Base-by-base conservation (phyloP, 2,888 invertebrate species). In the Xiphydria camelus region DNA sequence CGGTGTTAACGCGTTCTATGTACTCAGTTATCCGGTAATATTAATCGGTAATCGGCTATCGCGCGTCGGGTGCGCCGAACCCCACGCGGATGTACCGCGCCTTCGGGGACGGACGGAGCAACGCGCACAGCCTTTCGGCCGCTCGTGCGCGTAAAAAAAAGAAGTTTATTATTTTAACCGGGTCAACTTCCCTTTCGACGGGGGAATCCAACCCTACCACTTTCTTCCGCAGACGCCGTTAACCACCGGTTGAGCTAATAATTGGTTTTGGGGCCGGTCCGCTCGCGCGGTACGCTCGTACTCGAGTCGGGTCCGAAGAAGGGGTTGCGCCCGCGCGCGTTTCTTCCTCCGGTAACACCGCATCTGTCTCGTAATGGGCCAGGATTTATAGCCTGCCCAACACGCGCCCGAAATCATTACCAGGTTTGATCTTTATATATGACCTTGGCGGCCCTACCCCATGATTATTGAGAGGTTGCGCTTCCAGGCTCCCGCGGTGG, bases 311-410 rank as follows among this genome's bases (percentile, higher is more conserved):
- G 19, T 10, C 19, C 10, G 7, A 36, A 36, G 51, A 43, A 55
- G 53, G 53, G 56, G 58, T 57, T 54, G 55, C 37, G 49, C 47
- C 52, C 42, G n/a, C n/a, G n/a, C n/a, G n/a, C n/a, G n/a, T n/a
- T n/a, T n/a, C n/a, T 50, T 49, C 52, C 50, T 46, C 50, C 53
- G 45, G 51, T 65, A 70, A 68, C 69, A 65, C 61, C 64, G 61
- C 72, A 73, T 73, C 72, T 73, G 72, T 73, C 69, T 64, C 59
- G 62, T 71, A 72, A 69, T 68, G 61, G 65, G 51, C 41, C 49
- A 59, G 62, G 66, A 72, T 72, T 72, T 72, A 72, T 68, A 61
- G 61, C 55, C 56, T 48, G 37, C 43, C 55, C 40, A 61, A 65
- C 69, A 65, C 67, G 69, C 64, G 66, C 61, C 66, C 53, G 53